Evolutionary conservation across 2,888 invertebrate species (phyloP).

Genomic region (Agonum fuliginosum): DNA sequence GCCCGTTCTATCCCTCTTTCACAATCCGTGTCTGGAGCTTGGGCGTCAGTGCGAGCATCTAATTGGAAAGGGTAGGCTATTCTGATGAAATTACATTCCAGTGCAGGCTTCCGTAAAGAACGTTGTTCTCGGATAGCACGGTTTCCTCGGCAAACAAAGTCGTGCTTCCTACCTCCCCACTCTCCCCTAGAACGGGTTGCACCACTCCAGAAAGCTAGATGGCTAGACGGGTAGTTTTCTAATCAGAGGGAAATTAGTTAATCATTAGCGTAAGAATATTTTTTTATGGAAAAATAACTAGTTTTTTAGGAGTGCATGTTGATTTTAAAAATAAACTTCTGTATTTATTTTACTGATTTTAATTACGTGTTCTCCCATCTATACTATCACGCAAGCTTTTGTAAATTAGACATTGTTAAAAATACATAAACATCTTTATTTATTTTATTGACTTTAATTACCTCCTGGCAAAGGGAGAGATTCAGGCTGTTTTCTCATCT

Average conservation of each 20-base stretch:
- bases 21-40: slow-evolving; percentile 14
- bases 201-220: not conserved
- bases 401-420: too few species aligned
- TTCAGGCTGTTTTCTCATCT: too few species aligned
- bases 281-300: too few species aligned
- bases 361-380: too few species aligned
- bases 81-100: slow-evolving; percentile 74
- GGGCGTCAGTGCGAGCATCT: slow-evolving; percentile 56
- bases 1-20: slow-evolving; percentile 16
- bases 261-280: too few species aligned
- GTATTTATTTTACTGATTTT: too few species aligned
- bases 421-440: too few species aligned
- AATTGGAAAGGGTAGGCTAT: slow-evolving; percentile 59
- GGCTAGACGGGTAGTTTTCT: slow-evolving; percentile 32
- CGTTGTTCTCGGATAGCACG: slow-evolving; percentile 64
- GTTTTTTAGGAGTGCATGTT: too few species aligned
- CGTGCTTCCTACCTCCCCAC: slow-evolving; percentile 33
- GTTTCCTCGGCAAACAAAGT: slow-evolving; percentile 47
- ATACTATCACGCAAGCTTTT: too few species aligned
- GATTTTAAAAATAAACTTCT: too few species aligned
- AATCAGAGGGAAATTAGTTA: slow-evolving; percentile 30
- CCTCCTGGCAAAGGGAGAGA: too few species aligned
- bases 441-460: too few species aligned
- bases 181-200: not conserved
- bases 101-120: slow-evolving; percentile 73